A percentile compares a stretch with the other conserved stretches of the same genome.
Evolutionary conservation across 92 coral and sea anemone genomes (phyloP).

Genomic region (Nematostella vectensis): DNA sequence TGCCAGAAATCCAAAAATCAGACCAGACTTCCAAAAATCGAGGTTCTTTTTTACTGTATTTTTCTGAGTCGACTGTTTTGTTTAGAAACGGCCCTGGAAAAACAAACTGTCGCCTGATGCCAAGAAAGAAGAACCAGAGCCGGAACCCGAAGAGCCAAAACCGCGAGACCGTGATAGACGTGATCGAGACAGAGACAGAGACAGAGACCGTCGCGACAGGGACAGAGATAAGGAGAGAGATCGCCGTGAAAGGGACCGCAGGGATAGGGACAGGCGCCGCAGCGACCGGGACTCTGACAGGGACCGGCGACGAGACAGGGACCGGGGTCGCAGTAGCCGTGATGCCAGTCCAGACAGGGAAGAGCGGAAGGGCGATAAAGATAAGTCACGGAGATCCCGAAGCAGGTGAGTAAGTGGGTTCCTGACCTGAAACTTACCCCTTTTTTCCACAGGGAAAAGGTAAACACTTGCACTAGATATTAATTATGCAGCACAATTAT

Average conservation of each 20-base stretch:
- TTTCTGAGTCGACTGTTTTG: background rate
- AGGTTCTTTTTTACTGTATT: background rate
- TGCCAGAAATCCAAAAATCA: too few relatives aligned
- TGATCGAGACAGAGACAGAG: constrained; percentile 25
- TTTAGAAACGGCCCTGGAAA: constrained; percentile 50
- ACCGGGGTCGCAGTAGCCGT: constrained; percentile 7
- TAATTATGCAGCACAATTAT: too few relatives aligned
- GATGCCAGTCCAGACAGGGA: constrained; percentile 25
- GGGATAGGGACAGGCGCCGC: constrained; percentile 22
- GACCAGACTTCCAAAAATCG: too few relatives aligned
- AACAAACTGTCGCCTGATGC: too few relatives aligned
- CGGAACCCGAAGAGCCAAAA: too few relatives aligned
- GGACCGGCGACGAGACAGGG: constrained; percentile 26
- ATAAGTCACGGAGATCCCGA: constrained; percentile 76
- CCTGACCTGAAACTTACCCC: background rate
- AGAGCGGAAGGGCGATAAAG: constrained; percentile 41
- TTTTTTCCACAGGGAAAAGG: background rate
- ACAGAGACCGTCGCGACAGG: constrained; percentile 41
- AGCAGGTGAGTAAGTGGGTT: constrained; percentile 67
- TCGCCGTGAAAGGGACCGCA: too few relatives aligned
- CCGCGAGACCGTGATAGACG: constrained; percentile 34
- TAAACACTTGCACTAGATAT: too few relatives aligned
- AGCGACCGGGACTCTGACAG: constrained; percentile 26
- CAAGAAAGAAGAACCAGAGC: too few relatives aligned
- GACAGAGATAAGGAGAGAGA: constrained; percentile 35